Percentiles rank a stretch among this genome's conserved stretches.
Evolutionary conservation across 2,113 vertebrate genomes (phyloP).

Genomic region (Romanogobio albipinnatus): DNA sequence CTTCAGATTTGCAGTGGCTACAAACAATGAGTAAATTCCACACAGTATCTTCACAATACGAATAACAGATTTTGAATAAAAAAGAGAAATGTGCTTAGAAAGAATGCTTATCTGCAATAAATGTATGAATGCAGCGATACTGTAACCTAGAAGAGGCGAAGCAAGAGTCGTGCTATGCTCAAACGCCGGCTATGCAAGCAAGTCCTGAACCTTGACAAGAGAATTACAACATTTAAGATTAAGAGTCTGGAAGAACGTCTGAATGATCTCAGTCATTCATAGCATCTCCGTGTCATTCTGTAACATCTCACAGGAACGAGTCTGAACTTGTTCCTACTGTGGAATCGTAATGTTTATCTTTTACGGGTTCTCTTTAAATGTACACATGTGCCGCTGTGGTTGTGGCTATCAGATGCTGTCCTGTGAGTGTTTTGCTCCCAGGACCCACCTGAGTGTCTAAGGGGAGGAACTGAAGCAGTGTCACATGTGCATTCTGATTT

Average conservation of each 20-base stretch:
- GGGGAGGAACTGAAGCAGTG: neutral
- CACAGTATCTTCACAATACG: constrained; percentile 63
- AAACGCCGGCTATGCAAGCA: constrained; percentile 61
- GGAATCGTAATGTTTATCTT: constrained; percentile 2
- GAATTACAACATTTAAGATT: neutral
- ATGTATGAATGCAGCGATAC: constrained; percentile 66
- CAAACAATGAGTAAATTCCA: constrained; percentile 66
- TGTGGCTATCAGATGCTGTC: neutral
- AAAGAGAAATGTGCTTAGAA: constrained; percentile 60
- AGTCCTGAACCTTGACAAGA: constrained; percentile 56
- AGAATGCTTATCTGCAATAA: constrained; percentile 67
- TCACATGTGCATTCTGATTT: neutral
- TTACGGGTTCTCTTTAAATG: constrained; percentile 9
- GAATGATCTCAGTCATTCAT: constrained; percentile 6
- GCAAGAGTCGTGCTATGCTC: constrained; percentile 60
- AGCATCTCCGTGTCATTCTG: constrained; percentile 21
- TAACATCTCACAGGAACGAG: constrained; percentile 5
- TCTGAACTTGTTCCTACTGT: neutral
- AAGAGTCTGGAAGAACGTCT: neutral
- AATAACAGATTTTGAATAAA: constrained; percentile 22
- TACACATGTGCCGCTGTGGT: neutral
- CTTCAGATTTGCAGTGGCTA: constrained; percentile 47
- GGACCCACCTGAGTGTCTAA: neutral
- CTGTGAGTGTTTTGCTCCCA: neutral
- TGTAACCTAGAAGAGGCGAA: constrained; percentile 63